Evolutionary conservation across 2,888 invertebrate genomes (phyloP), one percentile per base, ranked within the genome.

Genomic region (Aromia moschata): DNA sequence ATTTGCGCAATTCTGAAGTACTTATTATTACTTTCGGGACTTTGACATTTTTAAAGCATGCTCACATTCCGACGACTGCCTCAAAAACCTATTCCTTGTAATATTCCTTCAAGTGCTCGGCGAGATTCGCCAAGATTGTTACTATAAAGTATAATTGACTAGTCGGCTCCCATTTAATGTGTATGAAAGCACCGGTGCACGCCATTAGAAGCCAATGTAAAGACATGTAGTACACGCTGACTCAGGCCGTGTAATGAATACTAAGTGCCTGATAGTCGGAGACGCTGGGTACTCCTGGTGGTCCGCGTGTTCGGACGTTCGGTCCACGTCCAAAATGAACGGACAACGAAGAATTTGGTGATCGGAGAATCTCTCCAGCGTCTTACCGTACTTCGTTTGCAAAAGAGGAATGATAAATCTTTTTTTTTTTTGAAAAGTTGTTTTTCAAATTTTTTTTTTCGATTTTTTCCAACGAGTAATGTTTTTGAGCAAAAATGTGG

Each of bases 241-340:
- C 67, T 69, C 69, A 69, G 69, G 60, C 62, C 69, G 56, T 64
- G 69, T 69, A 69, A 69, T 69, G 69, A 69, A 69, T 66, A 68
- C 61, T 60, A 61, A 67, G 58, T 62, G 62, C 58, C 44, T 38
- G 49, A 33, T 44, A 25, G 53, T 53, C 53, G 53, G 53, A 38
- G 40, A 38, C 30, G 16, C 14, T 31, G 40, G 40, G 46, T 56
- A 31, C 46, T 31, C 46, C 25, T 14, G 58, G 58, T 58, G 58
- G 58, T 58, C 58, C 54, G 14, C 38, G 49, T 38, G n/a, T 38
- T 49, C 38, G 37, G 12, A 20, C 25, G 38, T 38, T 38, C 11
- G 38, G 15, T 33, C 31, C 38, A 38, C 3, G 49, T 30, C 20
- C 16, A 36, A 33, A 47, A 36, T 12, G 36, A 17, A 36, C 11